These are phyloP conservation scores for Pygoscelis adeliae DNA, from an alignment of 2,113 vertebrate genomes.

Conservation along the genomic window DNA sequence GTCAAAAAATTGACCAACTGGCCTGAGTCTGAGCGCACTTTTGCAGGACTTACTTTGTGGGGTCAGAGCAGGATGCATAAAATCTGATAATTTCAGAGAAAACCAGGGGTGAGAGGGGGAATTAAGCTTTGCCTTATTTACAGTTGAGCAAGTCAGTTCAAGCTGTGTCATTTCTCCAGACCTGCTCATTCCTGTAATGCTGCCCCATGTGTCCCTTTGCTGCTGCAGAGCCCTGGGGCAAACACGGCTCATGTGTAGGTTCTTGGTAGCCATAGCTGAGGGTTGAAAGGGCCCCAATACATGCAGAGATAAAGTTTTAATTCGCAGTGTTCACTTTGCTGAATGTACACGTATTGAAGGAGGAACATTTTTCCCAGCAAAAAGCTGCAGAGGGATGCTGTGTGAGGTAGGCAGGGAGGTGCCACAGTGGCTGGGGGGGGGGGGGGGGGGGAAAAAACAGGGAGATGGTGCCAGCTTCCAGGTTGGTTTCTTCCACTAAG, in stretches of 20 bases:
- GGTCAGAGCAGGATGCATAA: neutral
- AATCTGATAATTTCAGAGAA: neutral
- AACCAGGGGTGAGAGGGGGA: neutral
- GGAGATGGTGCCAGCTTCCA: rapidly evolving
- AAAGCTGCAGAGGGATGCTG: neutral
- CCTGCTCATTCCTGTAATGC: neutral
- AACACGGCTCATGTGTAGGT: rapidly evolving
- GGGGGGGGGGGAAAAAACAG: neutral
- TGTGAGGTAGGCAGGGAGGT: neutral
- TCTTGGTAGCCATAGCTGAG: neutral
- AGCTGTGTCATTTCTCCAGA: neutral
- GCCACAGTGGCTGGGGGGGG: rapidly evolving
- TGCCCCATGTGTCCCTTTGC: neutral
- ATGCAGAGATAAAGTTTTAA: neutral
- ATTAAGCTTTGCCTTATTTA: neutral
- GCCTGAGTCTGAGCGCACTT: neutral
- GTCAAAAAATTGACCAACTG: neutral
- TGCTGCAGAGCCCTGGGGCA: neutral
- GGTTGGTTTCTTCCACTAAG: neutral
- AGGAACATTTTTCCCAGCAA: neutral
- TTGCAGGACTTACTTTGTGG: neutral
- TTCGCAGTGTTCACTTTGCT: neutral
- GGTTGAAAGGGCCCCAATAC: neutral
- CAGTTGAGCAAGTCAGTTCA: neutral
- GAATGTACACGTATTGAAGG: neutral